A percentile compares a stretch with the other conserved stretches of the same genome.
These are phyloP conservation scores for Penaeus monodon DNA, from an alignment of 2,888 invertebrate genomes.

Conservation along the genomic window DNA sequence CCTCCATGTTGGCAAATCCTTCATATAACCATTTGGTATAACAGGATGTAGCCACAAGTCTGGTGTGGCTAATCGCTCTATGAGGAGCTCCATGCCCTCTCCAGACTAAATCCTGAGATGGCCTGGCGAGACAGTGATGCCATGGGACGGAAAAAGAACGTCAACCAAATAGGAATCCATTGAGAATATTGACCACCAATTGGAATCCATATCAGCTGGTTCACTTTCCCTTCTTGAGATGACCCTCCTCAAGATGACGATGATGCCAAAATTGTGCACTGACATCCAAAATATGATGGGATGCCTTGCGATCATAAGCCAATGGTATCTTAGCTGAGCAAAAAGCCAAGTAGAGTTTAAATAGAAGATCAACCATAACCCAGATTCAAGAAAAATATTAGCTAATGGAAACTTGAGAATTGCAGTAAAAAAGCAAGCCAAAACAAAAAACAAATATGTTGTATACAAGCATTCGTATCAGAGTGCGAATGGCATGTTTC, in stretches of 20 bases:
- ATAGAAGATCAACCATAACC: conserved; percentile 40
- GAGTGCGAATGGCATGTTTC: conserved; percentile 68
- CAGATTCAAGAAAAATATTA: conserved; percentile 67
- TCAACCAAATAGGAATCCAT: conserved; percentile 68
- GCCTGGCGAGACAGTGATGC: conserved; percentile 66
- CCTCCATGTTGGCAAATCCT: conserved; percentile 72
- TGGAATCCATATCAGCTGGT: conserved; percentile 56
- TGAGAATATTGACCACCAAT: conserved; percentile 70
- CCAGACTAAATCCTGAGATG: conserved; percentile 68
- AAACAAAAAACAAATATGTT: conserved; percentile 70
- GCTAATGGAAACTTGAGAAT: conserved; percentile 70
- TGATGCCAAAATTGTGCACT: conserved; percentile 16
- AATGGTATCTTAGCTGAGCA: conserved; percentile 56
- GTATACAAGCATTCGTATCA: conserved; percentile 71
- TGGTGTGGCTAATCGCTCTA: conserved; percentile 71
- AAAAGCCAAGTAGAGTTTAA: conserved; percentile 60
- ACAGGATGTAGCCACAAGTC: conserved; percentile 71
- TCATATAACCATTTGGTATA: conserved; percentile 71
- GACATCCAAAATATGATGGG: conserved; percentile 47
- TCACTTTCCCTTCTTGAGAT: conserved; percentile 24
- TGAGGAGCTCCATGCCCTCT: conserved; percentile 70
- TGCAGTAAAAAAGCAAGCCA: conserved; percentile 72
- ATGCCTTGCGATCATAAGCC: conserved; percentile 47
- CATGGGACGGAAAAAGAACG: conserved; percentile 68
- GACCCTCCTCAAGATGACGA: conserved; percentile 33